Evolutionary conservation across 1,140 invertebrate species (phyloP).

Genomic region (Archivesica marissinica): DNA sequence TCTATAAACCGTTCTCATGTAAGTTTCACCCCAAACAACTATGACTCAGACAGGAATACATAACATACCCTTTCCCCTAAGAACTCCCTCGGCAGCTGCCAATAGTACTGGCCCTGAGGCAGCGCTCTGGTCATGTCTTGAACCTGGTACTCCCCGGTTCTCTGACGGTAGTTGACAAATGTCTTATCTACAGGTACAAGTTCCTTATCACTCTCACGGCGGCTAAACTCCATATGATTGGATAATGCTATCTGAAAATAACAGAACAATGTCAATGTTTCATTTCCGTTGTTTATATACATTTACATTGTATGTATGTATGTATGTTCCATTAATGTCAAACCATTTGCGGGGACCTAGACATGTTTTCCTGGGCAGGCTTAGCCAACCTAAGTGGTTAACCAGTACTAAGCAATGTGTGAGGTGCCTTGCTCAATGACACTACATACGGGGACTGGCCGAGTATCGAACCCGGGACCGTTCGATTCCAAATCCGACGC

Average conservation of each 20-base stretch:
- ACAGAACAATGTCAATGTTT: too few species aligned
- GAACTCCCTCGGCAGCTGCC: slow-evolving; percentile 92
- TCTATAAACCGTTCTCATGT: background rate
- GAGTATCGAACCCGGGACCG: too few species aligned
- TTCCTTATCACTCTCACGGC: slow-evolving; percentile 41
- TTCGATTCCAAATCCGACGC: too few species aligned
- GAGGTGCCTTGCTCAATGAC: too few species aligned
- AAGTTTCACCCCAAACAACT: background rate
- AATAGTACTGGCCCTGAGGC: slow-evolving; percentile 88
- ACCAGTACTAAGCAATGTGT: too few species aligned
- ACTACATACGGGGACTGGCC: too few species aligned
- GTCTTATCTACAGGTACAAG: slow-evolving; percentile 66
- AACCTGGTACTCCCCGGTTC: slow-evolving; percentile 72
- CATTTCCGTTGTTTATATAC: too few species aligned
- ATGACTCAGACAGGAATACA: background rate
- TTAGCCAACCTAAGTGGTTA: too few species aligned
- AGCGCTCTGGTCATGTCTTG: slow-evolving; percentile 71
- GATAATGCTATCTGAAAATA: slow-evolving; percentile 79
- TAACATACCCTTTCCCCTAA: slow-evolving; percentile 92
- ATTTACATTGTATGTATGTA: too few species aligned
- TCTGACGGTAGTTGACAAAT: slow-evolving; percentile 71
- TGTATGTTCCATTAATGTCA: too few species aligned
- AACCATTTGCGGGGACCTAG: too few species aligned
- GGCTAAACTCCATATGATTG: slow-evolving; percentile 67
- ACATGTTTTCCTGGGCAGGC: too few species aligned